Evolutionary conservation across 1,140 invertebrate species (phyloP).

Genomic region (Ephestia elutella): DNA sequence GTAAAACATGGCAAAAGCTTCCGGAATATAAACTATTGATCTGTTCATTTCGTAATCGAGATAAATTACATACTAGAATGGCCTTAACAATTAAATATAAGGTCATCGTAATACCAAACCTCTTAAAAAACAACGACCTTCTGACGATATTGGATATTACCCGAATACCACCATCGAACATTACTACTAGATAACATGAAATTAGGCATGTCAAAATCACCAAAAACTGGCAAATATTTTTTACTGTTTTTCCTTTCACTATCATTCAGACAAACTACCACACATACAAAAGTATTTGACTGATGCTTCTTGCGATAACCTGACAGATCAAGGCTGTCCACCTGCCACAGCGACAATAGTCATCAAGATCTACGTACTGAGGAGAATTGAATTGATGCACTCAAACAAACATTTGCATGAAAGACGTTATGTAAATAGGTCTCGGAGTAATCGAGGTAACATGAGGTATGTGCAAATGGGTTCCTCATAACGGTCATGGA

Average conservation of each 20-base stretch:
- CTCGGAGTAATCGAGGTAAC: constrained; percentile 50
- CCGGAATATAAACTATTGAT: neutral
- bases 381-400: constrained; percentile 41
- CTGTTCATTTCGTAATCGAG: neutral
- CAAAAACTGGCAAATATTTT: constrained; percentile 12
- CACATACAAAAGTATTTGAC: neutral
- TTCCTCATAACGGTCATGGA: constrained; percentile 47
- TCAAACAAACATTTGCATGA: constrained; percentile 46
- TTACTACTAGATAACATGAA: constrained; percentile 9
- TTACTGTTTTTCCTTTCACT: constrained; percentile 33
- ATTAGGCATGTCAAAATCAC: constrained; percentile 8
- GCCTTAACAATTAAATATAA: constrained; percentile 39
- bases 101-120: constrained; percentile 38
- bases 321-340: constrained; percentile 34
- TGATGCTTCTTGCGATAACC: constrained; percentile 13
- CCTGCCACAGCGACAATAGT: constrained; percentile 22
- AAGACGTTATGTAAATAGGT: constrained; percentile 37
- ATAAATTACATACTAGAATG: constrained; percentile 19
- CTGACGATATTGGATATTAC: constrained; percentile 6
- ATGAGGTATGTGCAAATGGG: constrained; percentile 47
- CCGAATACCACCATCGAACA: neutral
- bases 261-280: constrained; percentile 18
- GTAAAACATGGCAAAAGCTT: neutral
- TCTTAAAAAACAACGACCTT: constrained; percentile 30
- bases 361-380: constrained; percentile 25